A percentile compares a stretch with the other conserved stretches of the same genome.
Evolutionary conservation across 2,888 invertebrate species (phyloP).

Genomic region (Scaeva pyrastri): DNA sequence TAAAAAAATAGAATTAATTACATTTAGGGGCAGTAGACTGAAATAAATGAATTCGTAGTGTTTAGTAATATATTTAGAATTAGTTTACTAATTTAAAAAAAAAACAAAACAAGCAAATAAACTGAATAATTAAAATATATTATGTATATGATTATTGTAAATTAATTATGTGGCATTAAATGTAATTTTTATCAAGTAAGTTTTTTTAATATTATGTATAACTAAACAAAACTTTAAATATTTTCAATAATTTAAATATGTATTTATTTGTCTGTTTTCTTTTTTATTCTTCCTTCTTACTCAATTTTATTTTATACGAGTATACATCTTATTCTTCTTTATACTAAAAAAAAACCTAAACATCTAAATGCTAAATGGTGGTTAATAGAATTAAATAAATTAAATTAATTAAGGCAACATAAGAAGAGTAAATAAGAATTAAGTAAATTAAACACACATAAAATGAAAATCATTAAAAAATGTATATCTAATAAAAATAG

Average conservation of each 20-base stretch:
- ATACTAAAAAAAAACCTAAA: conserved; percentile 25
- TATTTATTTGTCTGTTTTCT: neutral
- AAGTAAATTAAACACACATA: conserved; percentile 4
- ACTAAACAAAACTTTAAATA: conserved; percentile 33
- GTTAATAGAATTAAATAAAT: conserved; percentile 64
- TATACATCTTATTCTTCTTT: neutral
- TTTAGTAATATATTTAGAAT: conserved; percentile 58
- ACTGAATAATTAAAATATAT: conserved; percentile 20
- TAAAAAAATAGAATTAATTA: conserved; percentile 43
- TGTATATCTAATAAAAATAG: conserved; percentile 43
- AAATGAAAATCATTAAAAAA: conserved; percentile 50
- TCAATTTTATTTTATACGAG: conserved; percentile 8
- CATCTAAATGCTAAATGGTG: conserved; percentile 69
- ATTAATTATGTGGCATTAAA: conserved; percentile 59
- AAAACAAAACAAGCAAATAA: conserved; percentile 9
- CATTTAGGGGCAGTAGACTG: conserved; percentile 75
- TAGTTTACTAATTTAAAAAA: conserved; percentile 61
- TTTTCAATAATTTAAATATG: conserved; percentile 19
- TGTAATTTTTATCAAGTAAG: conserved; percentile 43
- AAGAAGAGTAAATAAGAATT: conserved; percentile 19
- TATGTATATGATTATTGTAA: conserved; percentile 38
- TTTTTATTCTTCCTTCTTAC: neutral
- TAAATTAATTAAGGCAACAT: conserved; percentile 34
- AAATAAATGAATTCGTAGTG: conserved; percentile 72
- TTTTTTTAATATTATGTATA: conserved; percentile 19